Base-by-base conservation (phyloP, 2,113 vertebrate species). In the Okapia johnstoni region DNA sequence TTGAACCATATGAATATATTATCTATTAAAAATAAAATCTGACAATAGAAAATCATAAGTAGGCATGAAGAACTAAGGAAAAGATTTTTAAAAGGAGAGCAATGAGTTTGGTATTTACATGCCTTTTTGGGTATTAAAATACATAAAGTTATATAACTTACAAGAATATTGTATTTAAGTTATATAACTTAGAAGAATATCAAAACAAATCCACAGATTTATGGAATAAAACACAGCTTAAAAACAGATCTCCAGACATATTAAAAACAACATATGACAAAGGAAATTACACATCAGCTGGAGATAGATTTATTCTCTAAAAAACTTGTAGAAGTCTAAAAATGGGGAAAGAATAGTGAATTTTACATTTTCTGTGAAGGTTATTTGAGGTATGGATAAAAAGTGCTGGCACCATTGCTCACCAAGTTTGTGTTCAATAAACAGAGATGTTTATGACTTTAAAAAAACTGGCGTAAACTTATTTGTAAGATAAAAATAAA, bases 401-500 rank as follows among this genome's bases (percentile, higher is more conserved):
- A 63, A 63, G 3, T 63, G 7, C 30, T n/a, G 15, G 30, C 33
- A 63, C 30, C 61, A 63, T 4, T 63, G 61, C 61, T 63, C 61
- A 63, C 61, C 61, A 63, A 63, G 60, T 63, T 63, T 63, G 30
- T 63, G 60, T 63, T 63, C 60, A 63, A 16, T 16, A 63, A 60
- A 61, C 14, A 33, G 60, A 63, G 60, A 16, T 63, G 30, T 63
- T 63, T 63, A 33, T 33, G 60, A 63, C 6, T 63, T 63, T 16
- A 63, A 63, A 63, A 33, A 33, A 63, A 63, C 30, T 63, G 2
- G 12, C 91, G 17, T 30, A 63, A 85, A 88, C 40, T 83, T 90
- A 77, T 77, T 83, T 90, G 73, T 26, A 81, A 90, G 81, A 81
- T 60, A 93, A 93, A 96, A 81, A 70, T 95, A 93, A 90, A 92